Conservation (phyloP, 2,797 vertebrate species). For the Limosa lapponica region DNA sequence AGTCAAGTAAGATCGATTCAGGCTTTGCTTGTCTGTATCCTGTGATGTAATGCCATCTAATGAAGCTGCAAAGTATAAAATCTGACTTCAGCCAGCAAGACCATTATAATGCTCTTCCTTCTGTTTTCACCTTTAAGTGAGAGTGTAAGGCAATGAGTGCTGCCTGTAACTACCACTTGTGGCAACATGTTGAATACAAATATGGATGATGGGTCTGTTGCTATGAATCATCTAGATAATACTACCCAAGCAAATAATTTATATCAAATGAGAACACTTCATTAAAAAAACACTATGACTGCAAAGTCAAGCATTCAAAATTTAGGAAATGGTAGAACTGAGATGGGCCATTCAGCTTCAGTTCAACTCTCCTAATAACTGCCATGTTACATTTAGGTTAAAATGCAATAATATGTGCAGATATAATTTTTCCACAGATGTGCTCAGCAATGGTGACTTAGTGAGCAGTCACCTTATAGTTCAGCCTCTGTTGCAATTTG, state of each 20-base stretch:
- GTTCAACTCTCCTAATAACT: background rate
- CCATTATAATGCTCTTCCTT: conserved; percentile 21
- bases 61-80: conserved; percentile 44
- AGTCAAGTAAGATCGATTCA: conserved; percentile 52
- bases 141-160: background rate
- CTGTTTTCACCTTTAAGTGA: conserved; percentile 22
- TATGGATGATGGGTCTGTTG: background rate
- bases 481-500: background rate
- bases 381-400: rapidly evolving
- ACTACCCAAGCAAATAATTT: background rate
- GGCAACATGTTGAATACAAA: background rate
- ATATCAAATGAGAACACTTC: background rate
- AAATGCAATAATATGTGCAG: background rate
- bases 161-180: background rate
- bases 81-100: background rate
- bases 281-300: background rate
- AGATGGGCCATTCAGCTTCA: background rate
- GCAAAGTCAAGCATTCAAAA: background rate
- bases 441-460: background rate
- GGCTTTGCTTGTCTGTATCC: conserved; percentile 20
- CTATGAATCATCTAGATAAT: background rate
- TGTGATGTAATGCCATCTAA: conserved; percentile 57
- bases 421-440: background rate
- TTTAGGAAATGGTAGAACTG: background rate
- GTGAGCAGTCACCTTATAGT: background rate